Conservation (phyloP, 2,888 invertebrate genomes). For the Yponomeuta sedellus region DNA sequence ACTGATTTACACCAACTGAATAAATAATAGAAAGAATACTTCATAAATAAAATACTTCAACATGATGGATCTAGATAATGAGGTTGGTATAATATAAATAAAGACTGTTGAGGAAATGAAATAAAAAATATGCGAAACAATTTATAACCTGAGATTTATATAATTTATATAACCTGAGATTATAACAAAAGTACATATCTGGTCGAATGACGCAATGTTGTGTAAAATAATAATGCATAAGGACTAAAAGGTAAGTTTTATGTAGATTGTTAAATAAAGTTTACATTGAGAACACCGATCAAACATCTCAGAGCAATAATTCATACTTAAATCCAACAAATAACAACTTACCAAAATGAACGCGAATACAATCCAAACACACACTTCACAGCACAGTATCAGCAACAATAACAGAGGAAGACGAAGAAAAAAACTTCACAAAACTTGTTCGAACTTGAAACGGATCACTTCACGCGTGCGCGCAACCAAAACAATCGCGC, state of each 20-base stretch:
- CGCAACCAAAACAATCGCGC: conserved; percentile 62
- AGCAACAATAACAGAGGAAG: conserved; percentile 13
- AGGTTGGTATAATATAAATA: neutral
- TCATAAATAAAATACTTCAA: too few species aligned
- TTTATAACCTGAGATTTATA: neutral
- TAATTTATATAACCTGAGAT: neutral
- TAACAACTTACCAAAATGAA: conserved; percentile 50
- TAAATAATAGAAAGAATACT: too few species aligned
- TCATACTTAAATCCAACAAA: too few species aligned
- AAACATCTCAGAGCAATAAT: neutral
- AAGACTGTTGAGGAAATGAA: neutral
- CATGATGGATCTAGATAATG: too few species aligned
- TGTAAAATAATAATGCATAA: neutral
- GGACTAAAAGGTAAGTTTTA: neutral
- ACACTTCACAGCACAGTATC: conserved; percentile 46
- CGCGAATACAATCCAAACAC: conserved; percentile 64
- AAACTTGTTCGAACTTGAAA: conserved; percentile 69
- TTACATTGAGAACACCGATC: too few species aligned
- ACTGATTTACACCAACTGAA: too few species aligned
- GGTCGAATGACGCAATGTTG: neutral
- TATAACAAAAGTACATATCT: neutral
- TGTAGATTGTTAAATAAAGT: neutral
- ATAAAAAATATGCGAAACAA: too few species aligned
- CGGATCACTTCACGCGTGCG: conserved; percentile 54
- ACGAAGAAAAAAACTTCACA: conserved; percentile 34